Base-by-base conservation (phyloP, 2,888 invertebrate species). In the Biston stratarius region DNA sequence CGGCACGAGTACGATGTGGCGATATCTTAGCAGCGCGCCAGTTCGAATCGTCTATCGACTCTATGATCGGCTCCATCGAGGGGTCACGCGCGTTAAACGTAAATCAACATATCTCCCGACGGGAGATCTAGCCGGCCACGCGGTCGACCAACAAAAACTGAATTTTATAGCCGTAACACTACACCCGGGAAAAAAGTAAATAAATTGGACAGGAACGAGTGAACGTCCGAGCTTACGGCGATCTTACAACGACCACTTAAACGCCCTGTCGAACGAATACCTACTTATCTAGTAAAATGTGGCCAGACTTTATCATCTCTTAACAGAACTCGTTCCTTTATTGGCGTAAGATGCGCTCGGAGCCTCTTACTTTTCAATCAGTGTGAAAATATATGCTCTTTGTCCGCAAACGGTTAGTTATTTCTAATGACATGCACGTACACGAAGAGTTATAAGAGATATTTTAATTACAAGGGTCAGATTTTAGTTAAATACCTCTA, bases 51-150 rank as follows among this genome's bases (percentile, higher is more conserved):
- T 91, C 91, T 93, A 93, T 93, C 93, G 90, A 89, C 77, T 86
- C 91, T 91, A 92, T 92, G 92, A 93, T 92, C 93, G 91, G 87
- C 86, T 88, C 83, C 84, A 89, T 84, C 87, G 88, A 90, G 88
- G 83, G 93, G 94, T 94, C 94, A 93, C 91, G 94, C 91, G 91
- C 91, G 90, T 88, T 92, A 89, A 92, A 92, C 93, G 93, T 94
- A 94, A 94, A 94, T 93, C 94, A 93, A 93, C 93, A 92, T 93
- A 93, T 93, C 93, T 92, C 92, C 81, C 93, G 89, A 90, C 92
- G 91, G 92, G 93, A 90, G 91, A 93, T 94, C 93, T 91, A 90
- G 87, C 87, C 81, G 83, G 84, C 87, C 89, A 88, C 86, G 89
- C 87, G 88, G 86, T 86, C 84, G 82, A 82, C 90, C 89, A 88